phyloP scores from a whole-genome alignment of 1,140 invertebrate species.

The Drosophila littoralis region DNA sequence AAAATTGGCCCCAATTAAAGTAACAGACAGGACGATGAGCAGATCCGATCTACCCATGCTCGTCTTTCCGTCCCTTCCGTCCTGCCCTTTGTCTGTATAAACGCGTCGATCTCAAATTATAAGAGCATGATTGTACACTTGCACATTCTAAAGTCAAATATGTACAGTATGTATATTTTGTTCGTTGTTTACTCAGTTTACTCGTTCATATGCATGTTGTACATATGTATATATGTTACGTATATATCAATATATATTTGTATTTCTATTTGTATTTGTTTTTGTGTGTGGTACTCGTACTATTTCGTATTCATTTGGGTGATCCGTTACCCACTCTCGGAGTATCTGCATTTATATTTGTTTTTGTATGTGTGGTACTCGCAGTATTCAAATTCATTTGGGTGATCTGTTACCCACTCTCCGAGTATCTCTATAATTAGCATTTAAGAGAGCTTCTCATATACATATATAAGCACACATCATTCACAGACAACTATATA shows the following conservation, averaged over 20 bases:
- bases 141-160: too few species aligned
- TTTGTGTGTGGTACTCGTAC: not conserved
- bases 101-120: not conserved
- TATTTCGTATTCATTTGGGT: not conserved
- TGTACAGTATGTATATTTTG: too few species aligned
- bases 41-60: not conserved
- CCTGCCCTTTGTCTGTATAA: not conserved
- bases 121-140: not conserved
- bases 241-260: conserved; percentile 15
- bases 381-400: not conserved
- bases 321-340: not conserved
- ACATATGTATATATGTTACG: not conserved
- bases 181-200: too few species aligned
- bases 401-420: conserved; percentile 4
- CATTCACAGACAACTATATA: not conserved
- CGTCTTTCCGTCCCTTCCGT: not conserved
- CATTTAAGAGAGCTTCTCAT: conserved; percentile 16
- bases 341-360: conserved; percentile 5
- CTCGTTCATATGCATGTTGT: conserved; percentile 2
- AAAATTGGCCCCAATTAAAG: not conserved
- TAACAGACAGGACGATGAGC: too few species aligned
- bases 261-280: conserved; percentile 3
- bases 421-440: conserved; percentile 43
- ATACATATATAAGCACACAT: not conserved
- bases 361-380: not conserved